Evolutionary conservation across 2,113 vertebrate species (phyloP), one percentile per base, ranked within the genome.

Genomic region (Vireo altiloquus): DNA sequence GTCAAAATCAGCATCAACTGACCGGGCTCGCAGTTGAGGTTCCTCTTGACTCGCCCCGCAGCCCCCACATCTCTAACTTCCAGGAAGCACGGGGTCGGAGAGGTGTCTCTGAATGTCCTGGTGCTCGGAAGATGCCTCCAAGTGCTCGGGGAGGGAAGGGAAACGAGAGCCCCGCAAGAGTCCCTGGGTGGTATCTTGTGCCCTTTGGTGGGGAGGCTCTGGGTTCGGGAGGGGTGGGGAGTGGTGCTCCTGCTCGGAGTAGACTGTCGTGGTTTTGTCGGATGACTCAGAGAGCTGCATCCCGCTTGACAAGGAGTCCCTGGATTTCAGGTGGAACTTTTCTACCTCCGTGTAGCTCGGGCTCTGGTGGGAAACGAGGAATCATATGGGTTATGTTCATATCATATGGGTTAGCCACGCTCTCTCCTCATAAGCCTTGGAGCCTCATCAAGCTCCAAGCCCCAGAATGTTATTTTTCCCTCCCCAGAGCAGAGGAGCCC

Each of bases 111-210:
- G 98, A 96, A 99, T 98, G 96, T 98, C 98, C 72, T 96, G 96
- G 82, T 97, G 96, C 93, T 96, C 96, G 31, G 98, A 93, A 88
- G 98, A 70, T 63, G 95, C 97, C 95, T 99, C 98, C 69, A 99
- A 98, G 89, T 98, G 97, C 94, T 99, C 99, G 1, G 99, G 99
- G 76, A 99, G 99, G 33, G 99, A 99, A 61, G 99, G 98, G 95
- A 98, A 99, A 24, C 97, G 98, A 85, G 97, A 97, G 93, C 97
- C 97, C 89, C 89, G 59, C 27, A 89, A 83, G n/a, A 98, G 98
- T 97, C 98, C 97, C n/a, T 97, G 96, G 64, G 86, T 71, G 64
- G 86, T 71, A 7, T 85, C 92, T 30, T 92, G 59, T 87, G 93
- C 68, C 93, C 46, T 85, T 95, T 95, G 94, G 78, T 96, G 95